A percentile compares a stretch with the other conserved stretches of the same genome.
These are phyloP conservation scores for Drosophila pallidifrons DNA, from an alignment of 1,140 invertebrate species.

Conservation along the genomic window DNA sequence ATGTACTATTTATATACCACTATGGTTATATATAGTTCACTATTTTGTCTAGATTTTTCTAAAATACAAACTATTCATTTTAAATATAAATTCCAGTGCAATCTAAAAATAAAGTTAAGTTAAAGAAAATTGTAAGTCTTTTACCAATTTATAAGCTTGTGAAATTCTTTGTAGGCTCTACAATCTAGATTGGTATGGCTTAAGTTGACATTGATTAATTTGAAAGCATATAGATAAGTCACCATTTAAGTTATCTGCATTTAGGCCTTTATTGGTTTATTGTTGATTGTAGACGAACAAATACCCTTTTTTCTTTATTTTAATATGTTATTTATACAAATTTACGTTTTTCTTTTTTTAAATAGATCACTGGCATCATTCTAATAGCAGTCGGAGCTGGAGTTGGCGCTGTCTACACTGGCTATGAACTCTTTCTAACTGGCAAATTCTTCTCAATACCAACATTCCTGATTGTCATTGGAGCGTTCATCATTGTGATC, in stretches of 20 bases:
- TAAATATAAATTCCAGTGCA: neutral
- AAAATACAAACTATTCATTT: neutral
- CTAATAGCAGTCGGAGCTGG: constrained; percentile 89
- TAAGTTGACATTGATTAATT: constrained; percentile 30
- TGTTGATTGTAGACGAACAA: too few relatives aligned
- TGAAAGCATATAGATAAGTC: constrained; percentile 10
- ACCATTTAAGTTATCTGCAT: neutral
- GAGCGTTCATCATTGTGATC: constrained; percentile 92
- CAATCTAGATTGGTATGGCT: constrained; percentile 12
- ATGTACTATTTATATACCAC: too few relatives aligned
- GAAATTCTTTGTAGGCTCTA: neutral
- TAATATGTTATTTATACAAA: neutral
- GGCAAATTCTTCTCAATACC: constrained; percentile 88
- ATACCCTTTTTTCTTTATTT: too few relatives aligned
- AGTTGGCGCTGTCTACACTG: constrained; percentile 88
- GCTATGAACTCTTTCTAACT: constrained; percentile 89
- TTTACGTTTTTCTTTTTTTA: constrained; percentile 19
- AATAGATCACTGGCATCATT: constrained; percentile 90
- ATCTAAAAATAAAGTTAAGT: neutral
- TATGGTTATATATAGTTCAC: too few relatives aligned
- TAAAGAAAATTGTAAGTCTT: neutral
- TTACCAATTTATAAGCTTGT: neutral
- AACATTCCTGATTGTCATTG: constrained; percentile 92
- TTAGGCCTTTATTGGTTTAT: neutral
- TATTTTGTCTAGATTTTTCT: too few relatives aligned